These are phyloP conservation scores for Amorpha juglandis DNA, from an alignment of 2,888 invertebrate genomes.

Conservation along the genomic window DNA sequence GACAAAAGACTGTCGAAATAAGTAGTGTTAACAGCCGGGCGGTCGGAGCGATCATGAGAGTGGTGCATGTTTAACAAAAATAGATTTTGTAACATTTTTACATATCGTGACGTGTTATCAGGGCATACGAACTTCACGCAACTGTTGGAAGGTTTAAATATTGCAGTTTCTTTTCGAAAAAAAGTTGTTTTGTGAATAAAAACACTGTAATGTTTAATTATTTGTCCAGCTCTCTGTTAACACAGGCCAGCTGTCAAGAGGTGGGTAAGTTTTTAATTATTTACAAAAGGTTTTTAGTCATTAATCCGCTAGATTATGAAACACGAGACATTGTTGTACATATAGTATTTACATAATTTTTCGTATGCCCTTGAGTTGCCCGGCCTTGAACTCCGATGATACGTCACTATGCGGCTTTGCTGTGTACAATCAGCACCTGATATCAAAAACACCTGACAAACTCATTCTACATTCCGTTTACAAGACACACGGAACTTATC, in stretches of 20 bases:
- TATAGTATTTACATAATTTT: constrained; percentile 35
- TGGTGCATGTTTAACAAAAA: constrained; percentile 76
- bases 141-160: constrained; percentile 55
- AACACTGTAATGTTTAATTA: constrained; percentile 86
- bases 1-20: constrained; percentile 43
- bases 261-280: constrained; percentile 86
- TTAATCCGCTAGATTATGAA: constrained; percentile 24
- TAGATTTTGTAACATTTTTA: constrained; percentile 79
- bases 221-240: constrained; percentile 85
- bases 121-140: constrained; percentile 66
- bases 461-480: background rate
- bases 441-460: constrained; percentile 20
- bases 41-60: constrained; percentile 70
- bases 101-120: constrained; percentile 75
- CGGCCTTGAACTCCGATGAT: constrained; percentile 70
- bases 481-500: constrained; percentile 15
- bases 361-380: constrained; percentile 67
- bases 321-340: constrained; percentile 24
- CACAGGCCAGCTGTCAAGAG: constrained; percentile 89
- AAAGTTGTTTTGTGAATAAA: constrained; percentile 64
- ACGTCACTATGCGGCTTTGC: constrained; percentile 56
- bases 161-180: constrained; percentile 57
- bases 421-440: constrained; percentile 33
- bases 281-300: constrained; percentile 28
- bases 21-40: constrained; percentile 59